Base-by-base conservation (phyloP, 1,140 invertebrate species). In the Listronotus oregonensis region DNA sequence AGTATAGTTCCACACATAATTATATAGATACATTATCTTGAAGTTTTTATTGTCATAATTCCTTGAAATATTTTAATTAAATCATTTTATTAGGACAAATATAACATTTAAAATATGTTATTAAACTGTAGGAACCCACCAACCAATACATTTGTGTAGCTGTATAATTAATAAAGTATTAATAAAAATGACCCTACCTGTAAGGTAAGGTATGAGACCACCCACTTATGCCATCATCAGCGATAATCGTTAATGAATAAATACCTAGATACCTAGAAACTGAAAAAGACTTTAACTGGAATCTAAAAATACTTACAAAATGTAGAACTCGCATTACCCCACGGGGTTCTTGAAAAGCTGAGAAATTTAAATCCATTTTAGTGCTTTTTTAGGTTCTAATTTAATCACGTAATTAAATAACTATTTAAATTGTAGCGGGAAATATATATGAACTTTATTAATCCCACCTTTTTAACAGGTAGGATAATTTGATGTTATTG, bases 311-410 rank as follows among this genome's bases (percentile, higher is more conserved):
- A 75, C 74, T 77, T 72, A 79, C 84, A 73, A 85, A 82, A 78
- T 86, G 84, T 47, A 87, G 71, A 52, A 85, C 75, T 68, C 84
- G 77, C 75, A 87, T 85, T 60, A 87, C 83, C 14, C 85, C 85
- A 63, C 84, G 72, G 12, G 85, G 85, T 70, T 86, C 85, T 68
- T 83, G 81, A 66, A 85, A 82, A 21, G 81, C 82, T 31, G 78
- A 74, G 6, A 82, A 76, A 71, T 84, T 85, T 12, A 84, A 59
- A 64, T 82, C 80, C 82, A 80, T 78, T 54, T 50, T 18, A 37
- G 12, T n/a, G 40, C 32, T 21, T 42, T 17, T 32, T 27, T 46
- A 17, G 14, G 12, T 34, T 14, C 9, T 6, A 40, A 14, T 34
- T 18, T 18, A 12, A 21, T 43, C 12, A 17, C n/a, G 14, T 4